Base-by-base conservation (phyloP, 2,797 vertebrate species). In the Coracias cyanogaster region DNA sequence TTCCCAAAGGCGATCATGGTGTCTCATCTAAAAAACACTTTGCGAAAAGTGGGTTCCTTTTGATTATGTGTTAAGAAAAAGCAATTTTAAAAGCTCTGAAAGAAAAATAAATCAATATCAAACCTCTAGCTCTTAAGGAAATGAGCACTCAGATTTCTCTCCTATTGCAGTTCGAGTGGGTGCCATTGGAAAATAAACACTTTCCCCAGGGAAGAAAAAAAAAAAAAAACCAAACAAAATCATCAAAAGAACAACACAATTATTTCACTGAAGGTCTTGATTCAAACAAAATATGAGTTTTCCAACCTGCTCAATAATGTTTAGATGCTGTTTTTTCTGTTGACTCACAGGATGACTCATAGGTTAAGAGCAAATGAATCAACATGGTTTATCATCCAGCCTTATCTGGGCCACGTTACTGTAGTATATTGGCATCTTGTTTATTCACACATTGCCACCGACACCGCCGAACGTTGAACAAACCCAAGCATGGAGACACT, bases 271-370 rank as follows among this genome's bases (percentile, higher is more conserved):
- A 72, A 62, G 43, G 46, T 79, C 46, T 85, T 11, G 12, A 82
- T 35, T n/a, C 46, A 54, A 82, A 39, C 15, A 49, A 58, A 76
- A 46, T 12, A 25, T 39, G 62, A 49, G 62, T 21, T 39, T 74
- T 67, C 62, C 76, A 60, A 10, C 60, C 43, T 82, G 55, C 39
- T 19, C 1, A 2, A 15, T 87, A 89, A 82, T 0, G 4, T 91
- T 82, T 51, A 39, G 67, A 48, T 48, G 52, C 48, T 45, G 78
- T 73, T 77, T 89, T 35, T 39, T 51, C 78, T 57, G 74, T 67
- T 96, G 96, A 96, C 84, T 97, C 95, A 95, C 3, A 2, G 22
- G 20, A 8, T 97, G 95, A 95, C n/a, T 97, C 93, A 95, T 58
- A 73, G 86, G 46, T 92, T 76, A 70, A 25, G 35, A 84, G 62